These are phyloP conservation scores for Ryuthela nishihirai DNA, from an alignment of 2,888 invertebrate species.

Conservation along the genomic window DNA sequence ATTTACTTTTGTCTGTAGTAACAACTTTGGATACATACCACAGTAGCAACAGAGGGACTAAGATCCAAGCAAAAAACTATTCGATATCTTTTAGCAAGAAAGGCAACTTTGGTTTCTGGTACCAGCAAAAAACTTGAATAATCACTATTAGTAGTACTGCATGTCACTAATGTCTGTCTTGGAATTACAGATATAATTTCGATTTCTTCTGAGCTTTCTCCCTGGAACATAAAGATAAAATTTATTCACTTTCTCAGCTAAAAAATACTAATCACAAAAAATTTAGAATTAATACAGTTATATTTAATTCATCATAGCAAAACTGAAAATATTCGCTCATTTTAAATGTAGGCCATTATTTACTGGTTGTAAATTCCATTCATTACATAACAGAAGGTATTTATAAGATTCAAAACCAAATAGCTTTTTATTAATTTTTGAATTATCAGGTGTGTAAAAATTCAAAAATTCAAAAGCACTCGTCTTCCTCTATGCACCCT, in stretches of 20 bases:
- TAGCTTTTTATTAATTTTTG: no score
- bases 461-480: no score
- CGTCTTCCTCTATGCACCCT: no score
- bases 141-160: constrained; percentile 48
- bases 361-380: no score
- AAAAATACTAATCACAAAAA: background rate
- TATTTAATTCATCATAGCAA: background rate
- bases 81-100: constrained; percentile 66
- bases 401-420: no score
- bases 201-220: constrained; percentile 57
- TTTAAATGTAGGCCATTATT: no score
- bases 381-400: no score
- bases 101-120: constrained; percentile 61
- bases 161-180: constrained; percentile 21
- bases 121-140: constrained; percentile 51
- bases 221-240: constrained; percentile 46
- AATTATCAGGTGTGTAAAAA: no score
- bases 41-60: constrained; percentile 69
- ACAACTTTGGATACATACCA: constrained; percentile 62
- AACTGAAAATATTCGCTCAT: background rate
- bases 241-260: background rate
- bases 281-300: background rate
- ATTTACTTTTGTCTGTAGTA: no score
- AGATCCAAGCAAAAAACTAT: constrained; percentile 72
- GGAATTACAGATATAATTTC: constrained; percentile 64